These are phyloP conservation scores for Microtus agrestis DNA, from an alignment of 2,797 vertebrate genomes.

Conservation along the genomic window DNA sequence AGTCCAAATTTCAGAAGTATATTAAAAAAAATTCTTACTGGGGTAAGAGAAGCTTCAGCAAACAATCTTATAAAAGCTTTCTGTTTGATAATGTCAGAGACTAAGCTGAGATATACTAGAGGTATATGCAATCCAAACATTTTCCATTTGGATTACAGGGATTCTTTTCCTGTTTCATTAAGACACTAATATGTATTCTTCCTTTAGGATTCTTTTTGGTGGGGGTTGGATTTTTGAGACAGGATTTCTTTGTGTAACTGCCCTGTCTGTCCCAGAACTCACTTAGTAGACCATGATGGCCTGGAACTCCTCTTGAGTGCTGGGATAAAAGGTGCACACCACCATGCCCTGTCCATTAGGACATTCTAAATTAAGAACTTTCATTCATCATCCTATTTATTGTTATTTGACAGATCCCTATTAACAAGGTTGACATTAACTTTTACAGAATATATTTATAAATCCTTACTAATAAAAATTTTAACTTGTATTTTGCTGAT, in stretches of 20 bases:
- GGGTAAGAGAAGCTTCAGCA: neutral
- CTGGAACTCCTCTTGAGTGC: neutral
- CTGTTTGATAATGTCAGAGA: neutral
- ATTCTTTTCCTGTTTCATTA: neutral
- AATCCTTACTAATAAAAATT: slow-evolving; percentile 13
- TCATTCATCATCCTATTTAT: slow-evolving; percentile 11
- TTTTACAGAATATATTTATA: neutral
- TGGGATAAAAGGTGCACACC: neutral
- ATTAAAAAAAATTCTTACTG: neutral
- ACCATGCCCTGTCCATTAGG: neutral
- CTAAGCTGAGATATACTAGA: neutral
- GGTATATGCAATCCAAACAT: neutral
- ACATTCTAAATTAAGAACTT: neutral
- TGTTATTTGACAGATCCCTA: neutral
- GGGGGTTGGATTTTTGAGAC: too few species aligned
- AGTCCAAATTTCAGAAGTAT: neutral
- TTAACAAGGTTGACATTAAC: neutral
- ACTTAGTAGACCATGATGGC: neutral
- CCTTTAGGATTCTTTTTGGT: too few species aligned
- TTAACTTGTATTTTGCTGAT: neutral
- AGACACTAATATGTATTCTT: neutral
- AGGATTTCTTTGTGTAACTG: neutral
- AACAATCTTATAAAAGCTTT: neutral
- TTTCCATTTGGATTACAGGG: neutral
- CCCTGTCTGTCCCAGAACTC: neutral